Base-by-base conservation (phyloP, 2,113 vertebrate species). In the Falcunculus frontatus region DNA sequence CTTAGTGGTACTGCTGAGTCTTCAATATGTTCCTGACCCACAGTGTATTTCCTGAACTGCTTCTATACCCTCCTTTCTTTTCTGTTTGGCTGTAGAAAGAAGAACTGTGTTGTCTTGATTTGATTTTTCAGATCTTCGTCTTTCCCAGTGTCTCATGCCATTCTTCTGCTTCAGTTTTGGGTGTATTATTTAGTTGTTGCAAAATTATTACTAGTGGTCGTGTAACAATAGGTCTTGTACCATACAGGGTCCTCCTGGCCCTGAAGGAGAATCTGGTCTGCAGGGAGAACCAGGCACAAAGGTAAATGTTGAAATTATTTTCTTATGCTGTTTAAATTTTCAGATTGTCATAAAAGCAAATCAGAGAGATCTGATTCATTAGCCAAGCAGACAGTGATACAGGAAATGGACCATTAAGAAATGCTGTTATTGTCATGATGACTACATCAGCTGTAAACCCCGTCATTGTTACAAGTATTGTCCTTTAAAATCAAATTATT, bases 241-340 rank as follows among this genome's bases (percentile, higher is more conserved):
- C 39, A 23, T 83, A 29, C 72, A 99, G 99, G 99, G 99, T 94
- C 95, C 94, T 73, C 98, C 98, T 95, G 99, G 99, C 80, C 91
- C 95, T 82, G 99, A 99, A 92, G 99, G 99, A 80, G 99, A 99
- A 76, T 76, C 95, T 55, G 99, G 99, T 85, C 93, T 97, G n/a
- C 97, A 98, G 50, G 99, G 99, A 72, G 99, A 99, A 89, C 98
- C 97, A 16, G 99, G 99, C 5, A 50, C 94, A 92, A 99, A 99
- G 99, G 99, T 99, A 97, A 97, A 89, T 84, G 18, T 30, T 89
- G 37, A 25, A 77, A 55, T 81, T 64, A 21, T 60, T 84, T 32
- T 81, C 18, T 41, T 63, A 13, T 19, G 25, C 39, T 83, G 8
- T 65, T 82, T 50, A 69, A 19, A n/a, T 91, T 65, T 79, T 80